Conservation (phyloP, 2,888 invertebrate genomes). For the Kuschelorhynchus macadamiae region DNA sequence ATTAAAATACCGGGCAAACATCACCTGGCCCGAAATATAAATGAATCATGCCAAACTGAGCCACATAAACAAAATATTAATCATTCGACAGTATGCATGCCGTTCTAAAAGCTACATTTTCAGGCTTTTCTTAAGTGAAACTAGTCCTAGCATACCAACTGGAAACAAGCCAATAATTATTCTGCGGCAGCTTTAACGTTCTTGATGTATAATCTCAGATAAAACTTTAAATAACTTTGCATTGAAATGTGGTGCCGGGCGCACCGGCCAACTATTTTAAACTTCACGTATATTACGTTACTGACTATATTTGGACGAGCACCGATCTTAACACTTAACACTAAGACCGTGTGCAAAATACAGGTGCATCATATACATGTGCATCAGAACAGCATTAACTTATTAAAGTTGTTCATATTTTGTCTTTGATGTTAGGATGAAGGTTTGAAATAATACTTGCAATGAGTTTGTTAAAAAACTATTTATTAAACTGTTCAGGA, state of each 20-base stretch:
- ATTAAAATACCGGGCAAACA: too few relatives aligned
- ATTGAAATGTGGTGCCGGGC: conserved; percentile 68
- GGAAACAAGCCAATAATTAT: conserved; percentile 6
- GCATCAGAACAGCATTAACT: neutral
- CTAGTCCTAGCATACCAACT: neutral
- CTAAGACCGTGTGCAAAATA: conserved; percentile 23
- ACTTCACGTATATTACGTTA: conserved; percentile 72
- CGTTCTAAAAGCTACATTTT: neutral
- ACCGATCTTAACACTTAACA: neutral
- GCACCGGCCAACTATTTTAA: conserved; percentile 73
- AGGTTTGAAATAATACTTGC: conserved; percentile 32
- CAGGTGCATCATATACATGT: neutral
- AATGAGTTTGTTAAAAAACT: too few relatives aligned
- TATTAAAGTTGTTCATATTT: too few relatives aligned
- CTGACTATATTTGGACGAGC: conserved; percentile 72
- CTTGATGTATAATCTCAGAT: conserved; percentile 19
- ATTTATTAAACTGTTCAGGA: too few relatives aligned
- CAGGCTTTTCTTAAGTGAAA: neutral
- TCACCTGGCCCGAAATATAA: too few relatives aligned
- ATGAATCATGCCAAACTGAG: neutral
- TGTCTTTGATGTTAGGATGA: too few relatives aligned
- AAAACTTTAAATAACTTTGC: conserved; percentile 41
- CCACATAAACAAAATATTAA: conserved; percentile 27
- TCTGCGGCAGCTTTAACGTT: conserved; percentile 11
- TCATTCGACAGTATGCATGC: neutral